Base-by-base conservation (phyloP, 1,140 invertebrate species). In the Anastrepha ludens region DNA sequence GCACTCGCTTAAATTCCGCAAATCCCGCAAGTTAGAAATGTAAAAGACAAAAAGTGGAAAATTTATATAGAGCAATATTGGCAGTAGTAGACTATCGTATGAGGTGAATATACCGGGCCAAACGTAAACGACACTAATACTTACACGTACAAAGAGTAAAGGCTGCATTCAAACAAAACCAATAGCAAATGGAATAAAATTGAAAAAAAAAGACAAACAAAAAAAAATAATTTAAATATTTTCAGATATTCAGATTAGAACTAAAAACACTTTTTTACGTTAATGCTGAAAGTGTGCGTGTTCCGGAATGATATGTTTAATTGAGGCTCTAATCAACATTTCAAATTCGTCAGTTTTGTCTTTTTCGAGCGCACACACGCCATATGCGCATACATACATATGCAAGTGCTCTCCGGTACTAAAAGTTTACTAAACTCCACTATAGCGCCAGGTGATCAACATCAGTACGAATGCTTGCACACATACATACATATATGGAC, bases 11-110 rank as follows among this genome's bases (percentile, higher is more conserved):
- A 29, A 81, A 81, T 55, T 81, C 74, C 47, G 47, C 17, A 81
- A 81, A 81, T 81, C 44, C 20, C 44, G 20, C 47, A 29, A 29
- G 29, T 29, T 81, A 81, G 47, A 81, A 41, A 50, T 55, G 47
- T 13, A 55, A 81, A 81, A 81, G 2, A 50, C 44, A 78, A 78
- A 78, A 81, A 13, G 4, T 55, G n/a, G 7, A 58, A 58, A 11
- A 81, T 81, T 81, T 11, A 55, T 29, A n/a, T 81, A 81, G 64
- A 39, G 64, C 20, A 67, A 67, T n/a, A 74, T 74, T 47, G 41
- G 44, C 15, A 74, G 39, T 9, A 74, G 39, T 7, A 67, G 29
- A 62, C 20, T 39, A 3, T n/a, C 64, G 2, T 13, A 67, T 11
- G 50, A 55, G 50, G 29, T 29, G 29, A 29, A 29, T 29, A 29